Conservation (phyloP, 2,797 vertebrate genomes). For the Dendrocincla fuliginosa region DNA sequence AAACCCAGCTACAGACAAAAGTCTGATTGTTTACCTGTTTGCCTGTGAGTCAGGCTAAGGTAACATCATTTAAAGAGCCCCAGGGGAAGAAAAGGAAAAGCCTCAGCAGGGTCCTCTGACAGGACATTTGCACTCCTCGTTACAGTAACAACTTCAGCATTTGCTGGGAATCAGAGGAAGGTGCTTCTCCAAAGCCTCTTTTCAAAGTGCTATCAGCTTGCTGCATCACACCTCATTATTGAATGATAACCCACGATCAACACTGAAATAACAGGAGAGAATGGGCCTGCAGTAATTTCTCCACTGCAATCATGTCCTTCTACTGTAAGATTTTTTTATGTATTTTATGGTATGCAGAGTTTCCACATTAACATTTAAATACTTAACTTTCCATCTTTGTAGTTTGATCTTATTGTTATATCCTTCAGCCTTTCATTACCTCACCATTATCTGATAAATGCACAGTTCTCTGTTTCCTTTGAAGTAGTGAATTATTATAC, state of each 20-base stretch:
- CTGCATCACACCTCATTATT: neutral
- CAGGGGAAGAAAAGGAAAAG: neutral
- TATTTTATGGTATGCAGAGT: neutral
- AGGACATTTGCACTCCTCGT: neutral
- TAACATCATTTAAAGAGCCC: neutral
- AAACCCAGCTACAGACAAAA: neutral
- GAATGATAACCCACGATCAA: neutral
- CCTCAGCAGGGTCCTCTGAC: neutral
- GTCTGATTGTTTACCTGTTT: neutral
- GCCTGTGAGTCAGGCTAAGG: neutral
- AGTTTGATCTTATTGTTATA: constrained; percentile 17
- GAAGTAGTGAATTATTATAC: constrained; percentile 48
- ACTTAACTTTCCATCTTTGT: neutral
- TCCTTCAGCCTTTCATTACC: constrained; percentile 7
- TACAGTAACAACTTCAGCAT: neutral
- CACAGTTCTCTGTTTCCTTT: neutral
- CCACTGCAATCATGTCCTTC: neutral
- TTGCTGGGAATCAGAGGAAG: neutral
- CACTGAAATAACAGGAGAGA: neutral
- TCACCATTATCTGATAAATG: constrained; percentile 25
- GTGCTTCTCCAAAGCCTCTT: neutral
- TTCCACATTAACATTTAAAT: constrained; percentile 2
- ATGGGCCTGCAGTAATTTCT: neutral
- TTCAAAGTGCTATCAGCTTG: neutral
- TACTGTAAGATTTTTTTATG: neutral